Conservation (phyloP, 2,113 vertebrate species). For the Pseudorasbora parva region DNA sequence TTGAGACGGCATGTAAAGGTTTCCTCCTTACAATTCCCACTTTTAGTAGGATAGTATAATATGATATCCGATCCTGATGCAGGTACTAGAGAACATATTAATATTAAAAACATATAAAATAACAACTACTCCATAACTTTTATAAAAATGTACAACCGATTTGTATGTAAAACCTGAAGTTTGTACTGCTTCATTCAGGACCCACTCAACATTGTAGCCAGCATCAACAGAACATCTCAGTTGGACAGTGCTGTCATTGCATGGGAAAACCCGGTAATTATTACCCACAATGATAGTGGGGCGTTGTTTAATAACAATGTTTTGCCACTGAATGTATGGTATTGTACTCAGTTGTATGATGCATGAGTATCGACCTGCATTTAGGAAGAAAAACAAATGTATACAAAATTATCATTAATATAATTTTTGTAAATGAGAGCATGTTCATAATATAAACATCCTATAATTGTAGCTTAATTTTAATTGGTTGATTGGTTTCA, state of each 20-base stretch:
- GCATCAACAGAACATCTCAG: neutral
- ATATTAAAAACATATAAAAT: neutral
- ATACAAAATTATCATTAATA: no score
- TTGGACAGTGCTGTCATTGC: neutral
- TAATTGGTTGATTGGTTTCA: neutral
- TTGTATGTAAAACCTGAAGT: neutral
- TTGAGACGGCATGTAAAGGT: constrained; percentile 44
- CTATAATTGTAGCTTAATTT: no score
- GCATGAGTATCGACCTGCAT: constrained; percentile 66
- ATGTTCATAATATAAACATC: neutral
- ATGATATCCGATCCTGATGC: neutral
- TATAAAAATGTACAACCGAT: neutral
- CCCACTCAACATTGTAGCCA: constrained; percentile 3
- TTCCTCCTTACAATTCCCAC: neutral
- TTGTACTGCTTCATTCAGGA: neutral
- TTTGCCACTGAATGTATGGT: constrained; percentile 48
- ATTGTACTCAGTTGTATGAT: neutral
- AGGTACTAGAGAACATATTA: neutral
- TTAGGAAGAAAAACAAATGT: neutral
- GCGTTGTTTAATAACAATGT: constrained; percentile 50
- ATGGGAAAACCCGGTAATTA: neutral
- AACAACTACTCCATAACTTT: neutral
- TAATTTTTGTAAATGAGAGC: neutral
- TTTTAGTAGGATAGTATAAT: neutral
- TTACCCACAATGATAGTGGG: constrained; percentile 54